Conservation (phyloP, 53 echinoderm and acorn worm genomes). For the Holothuria leucospilota region DNA sequence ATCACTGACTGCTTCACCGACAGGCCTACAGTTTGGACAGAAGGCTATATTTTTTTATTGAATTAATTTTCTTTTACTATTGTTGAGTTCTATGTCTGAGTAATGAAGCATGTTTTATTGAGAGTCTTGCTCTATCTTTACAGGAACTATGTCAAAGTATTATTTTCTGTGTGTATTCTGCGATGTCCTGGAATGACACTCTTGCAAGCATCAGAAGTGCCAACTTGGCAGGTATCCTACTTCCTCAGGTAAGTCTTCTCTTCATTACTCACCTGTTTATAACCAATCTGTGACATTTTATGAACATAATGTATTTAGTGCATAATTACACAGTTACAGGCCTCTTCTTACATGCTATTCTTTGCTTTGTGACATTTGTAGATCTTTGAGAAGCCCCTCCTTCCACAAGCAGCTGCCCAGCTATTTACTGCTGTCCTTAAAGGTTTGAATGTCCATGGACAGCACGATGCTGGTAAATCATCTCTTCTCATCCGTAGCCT, state of each 20-base stretch:
- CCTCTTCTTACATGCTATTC: too few relatives aligned
- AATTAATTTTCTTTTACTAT: too few relatives aligned
- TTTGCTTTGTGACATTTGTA: neutral
- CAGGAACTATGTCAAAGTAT: constrained; percentile 89
- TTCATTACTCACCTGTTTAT: neutral
- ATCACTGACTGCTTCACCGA: too few relatives aligned
- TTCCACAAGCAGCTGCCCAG: constrained; percentile 71
- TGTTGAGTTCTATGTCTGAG: too few relatives aligned
- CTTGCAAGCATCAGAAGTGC: constrained; percentile 79
- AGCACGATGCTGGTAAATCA: constrained; percentile 79
- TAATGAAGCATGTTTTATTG: too few relatives aligned
- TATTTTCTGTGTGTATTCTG: constrained; percentile 83
- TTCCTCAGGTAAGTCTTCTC: constrained; percentile 71
- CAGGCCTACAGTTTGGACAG: too few relatives aligned
- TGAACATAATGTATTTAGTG: too few relatives aligned
- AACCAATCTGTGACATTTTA: too few relatives aligned
- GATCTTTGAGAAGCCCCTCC: constrained; percentile 33
- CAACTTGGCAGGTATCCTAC: constrained; percentile 71
- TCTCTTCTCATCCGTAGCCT: constrained; percentile 73
- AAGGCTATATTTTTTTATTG: too few relatives aligned
- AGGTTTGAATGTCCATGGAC: constrained; percentile 89
- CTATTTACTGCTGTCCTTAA: constrained; percentile 78
- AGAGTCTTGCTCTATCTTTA: neutral
- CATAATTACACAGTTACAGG: too few relatives aligned
- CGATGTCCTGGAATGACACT: constrained; percentile 89